Evolutionary conservation across 2,888 invertebrate genomes (phyloP), one percentile per base, ranked within the genome.

Genomic region (Apoda limacodes): DNA sequence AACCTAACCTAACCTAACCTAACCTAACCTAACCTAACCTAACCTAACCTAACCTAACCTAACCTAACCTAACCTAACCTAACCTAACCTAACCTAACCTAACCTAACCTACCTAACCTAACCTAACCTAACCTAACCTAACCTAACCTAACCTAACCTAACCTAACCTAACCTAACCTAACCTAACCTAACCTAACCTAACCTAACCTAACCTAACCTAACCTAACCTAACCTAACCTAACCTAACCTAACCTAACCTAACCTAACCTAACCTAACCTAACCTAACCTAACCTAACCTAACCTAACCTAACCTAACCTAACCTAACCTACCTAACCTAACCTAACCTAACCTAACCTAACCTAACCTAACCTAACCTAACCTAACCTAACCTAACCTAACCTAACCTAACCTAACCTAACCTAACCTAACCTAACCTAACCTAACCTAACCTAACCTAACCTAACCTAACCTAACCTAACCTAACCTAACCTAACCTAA

Each of bases 31-130:
- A 24, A 24, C 14, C 23, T 17, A 24, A 30, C 30, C 30, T 30
- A 30, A 30, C 30, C 30, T 30, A 30, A 30, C 30, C 30, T 28
- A 30, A 30, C 30, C 30, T 30, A 30, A 30, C 30, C 24, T 24
- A 24, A 30, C 23, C 30, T 24, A 24, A 30, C 30, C 30, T 30
- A 30, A 30, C 30, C 30, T 30, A 30, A 30, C 30, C 30, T 30
- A 30, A 30, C 30, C 27, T 27, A 27, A 27, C n/a, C n/a, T n/a
- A n/a, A n/a, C n/a, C n/a, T n/a, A n/a, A n/a, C n/a, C n/a, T n/a
- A n/a, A n/a, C n/a, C n/a, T n/a, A n/a, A n/a, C n/a, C n/a, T n/a
- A n/a, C n/a, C n/a, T n/a, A n/a, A n/a, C n/a, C n/a, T n/a, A n/a
- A n/a, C n/a, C n/a, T n/a, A n/a, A n/a, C n/a, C n/a, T n/a, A n/a